phyloP scores from a whole-genome alignment of 2,888 invertebrate species.

The Parasteatoda lunata region DNA sequence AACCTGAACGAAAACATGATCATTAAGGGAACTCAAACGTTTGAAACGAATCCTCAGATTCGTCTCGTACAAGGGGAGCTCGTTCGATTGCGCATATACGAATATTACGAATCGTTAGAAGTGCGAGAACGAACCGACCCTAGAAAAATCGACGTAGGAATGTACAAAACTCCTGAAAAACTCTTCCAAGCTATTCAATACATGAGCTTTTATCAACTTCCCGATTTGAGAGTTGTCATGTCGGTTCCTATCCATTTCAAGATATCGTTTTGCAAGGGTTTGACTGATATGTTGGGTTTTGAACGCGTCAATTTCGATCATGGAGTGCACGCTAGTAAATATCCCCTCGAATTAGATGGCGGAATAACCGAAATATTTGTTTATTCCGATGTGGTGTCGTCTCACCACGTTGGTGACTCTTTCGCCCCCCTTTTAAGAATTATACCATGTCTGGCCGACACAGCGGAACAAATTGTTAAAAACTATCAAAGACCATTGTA shows the following conservation, averaged over 20 bases:
- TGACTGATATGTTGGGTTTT: conserved; percentile 21
- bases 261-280: neutral
- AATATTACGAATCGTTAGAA: no score
- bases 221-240: conserved; percentile 7
- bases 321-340: conserved; percentile 8
- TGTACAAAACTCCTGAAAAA: no score
- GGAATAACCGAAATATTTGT: conserved; percentile 49
- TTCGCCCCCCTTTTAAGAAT: conserved; percentile 12
- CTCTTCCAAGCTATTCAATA: conserved; percentile 22
- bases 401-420: conserved; percentile 15
- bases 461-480: conserved; percentile 28
- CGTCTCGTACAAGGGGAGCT: no score
- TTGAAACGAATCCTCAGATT: no score
- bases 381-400: conserved; percentile 15
- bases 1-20: no score
- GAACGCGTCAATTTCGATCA: neutral
- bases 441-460: neutral
- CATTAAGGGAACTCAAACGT: no score
- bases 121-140: no score
- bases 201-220: neutral
- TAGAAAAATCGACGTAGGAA: no score
- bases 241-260: neutral
- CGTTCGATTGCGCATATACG: no score
- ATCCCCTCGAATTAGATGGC: conserved; percentile 29
- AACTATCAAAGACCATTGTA: conserved; percentile 22